Conservation (phyloP, 2,888 invertebrate genomes). For the Balanococcus diminutus region DNA sequence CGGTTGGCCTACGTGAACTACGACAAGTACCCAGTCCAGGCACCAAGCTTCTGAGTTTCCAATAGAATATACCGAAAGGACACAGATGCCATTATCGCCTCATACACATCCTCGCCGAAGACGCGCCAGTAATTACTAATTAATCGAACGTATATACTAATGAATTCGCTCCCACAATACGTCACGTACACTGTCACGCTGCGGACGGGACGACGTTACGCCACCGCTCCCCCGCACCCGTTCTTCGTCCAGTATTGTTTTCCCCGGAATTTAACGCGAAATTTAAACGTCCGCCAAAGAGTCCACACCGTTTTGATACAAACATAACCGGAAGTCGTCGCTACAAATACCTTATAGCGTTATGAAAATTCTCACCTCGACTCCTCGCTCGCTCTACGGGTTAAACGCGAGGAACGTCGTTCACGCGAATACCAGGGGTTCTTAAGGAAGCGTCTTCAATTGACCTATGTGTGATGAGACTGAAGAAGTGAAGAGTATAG, state of each 20-base stretch:
- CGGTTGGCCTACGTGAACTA: not conserved
- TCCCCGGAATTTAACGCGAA: not conserved
- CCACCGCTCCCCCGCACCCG: not conserved
- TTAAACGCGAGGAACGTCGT: not conserved
- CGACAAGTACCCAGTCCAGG: not conserved
- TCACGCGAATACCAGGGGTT: not conserved
- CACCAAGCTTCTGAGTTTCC: not conserved
- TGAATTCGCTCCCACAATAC: not conserved
- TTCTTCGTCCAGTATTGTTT: not conserved
- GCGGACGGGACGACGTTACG: not conserved
- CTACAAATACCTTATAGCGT: not conserved
- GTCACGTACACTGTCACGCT: too few relatives aligned
- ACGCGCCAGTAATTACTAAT: not conserved
- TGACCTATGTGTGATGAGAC: too few relatives aligned
- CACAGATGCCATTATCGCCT: constrained; percentile 9
- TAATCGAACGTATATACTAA: not conserved
- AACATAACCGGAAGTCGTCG: not conserved
- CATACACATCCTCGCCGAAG: not conserved
- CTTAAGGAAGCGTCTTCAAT: not conserved
- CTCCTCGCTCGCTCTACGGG: not conserved
- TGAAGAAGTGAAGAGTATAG: too few relatives aligned
- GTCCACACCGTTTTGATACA: not conserved
- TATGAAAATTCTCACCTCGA: not conserved
- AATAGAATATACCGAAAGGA: not conserved
- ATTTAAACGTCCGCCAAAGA: not conserved